Conservation (phyloP, 2,113 vertebrate genomes). For the Ariopsis seemanni region DNA sequence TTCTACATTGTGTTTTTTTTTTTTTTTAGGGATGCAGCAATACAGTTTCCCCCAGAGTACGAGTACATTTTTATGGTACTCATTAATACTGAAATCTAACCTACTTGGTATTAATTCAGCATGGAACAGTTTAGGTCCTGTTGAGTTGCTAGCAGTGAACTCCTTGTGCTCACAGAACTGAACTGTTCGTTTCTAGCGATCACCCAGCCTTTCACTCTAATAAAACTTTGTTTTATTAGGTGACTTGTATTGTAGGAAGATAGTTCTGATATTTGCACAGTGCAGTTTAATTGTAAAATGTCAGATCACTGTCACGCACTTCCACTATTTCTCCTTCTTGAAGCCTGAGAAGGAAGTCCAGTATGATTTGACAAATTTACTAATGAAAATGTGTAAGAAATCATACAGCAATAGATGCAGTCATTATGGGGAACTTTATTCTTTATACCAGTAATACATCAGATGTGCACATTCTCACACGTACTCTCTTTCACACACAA, state of each 20-base stretch:
- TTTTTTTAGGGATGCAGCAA: neutral
- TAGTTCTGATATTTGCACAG: too few species aligned
- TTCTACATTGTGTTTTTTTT: neutral
- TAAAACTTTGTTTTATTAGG: neutral
- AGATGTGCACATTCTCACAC: conserved; percentile 23
- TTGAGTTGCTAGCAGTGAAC: too few species aligned
- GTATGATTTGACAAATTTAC: neutral
- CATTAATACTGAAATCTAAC: neutral
- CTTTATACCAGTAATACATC: conserved; percentile 60
- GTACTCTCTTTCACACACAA: neutral
- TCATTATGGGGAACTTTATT: conserved; percentile 65
- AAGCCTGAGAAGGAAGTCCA: neutral
- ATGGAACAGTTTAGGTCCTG: neutral
- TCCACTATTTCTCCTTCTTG: too few species aligned
- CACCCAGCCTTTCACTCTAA: neutral
- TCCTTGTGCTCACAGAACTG: too few species aligned
- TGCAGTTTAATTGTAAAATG: neutral
- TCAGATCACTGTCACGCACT: neutral
- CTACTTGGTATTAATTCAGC: too few species aligned
- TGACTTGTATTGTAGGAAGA: neutral
- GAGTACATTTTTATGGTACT: neutral
- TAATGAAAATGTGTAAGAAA: neutral
- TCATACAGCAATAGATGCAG: conserved; percentile 9
- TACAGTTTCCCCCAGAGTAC: neutral
- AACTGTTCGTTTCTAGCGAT: neutral